phyloP scores from a whole-genome alignment of 2,113 vertebrate genomes.

The Chloroceryle aenea region DNA sequence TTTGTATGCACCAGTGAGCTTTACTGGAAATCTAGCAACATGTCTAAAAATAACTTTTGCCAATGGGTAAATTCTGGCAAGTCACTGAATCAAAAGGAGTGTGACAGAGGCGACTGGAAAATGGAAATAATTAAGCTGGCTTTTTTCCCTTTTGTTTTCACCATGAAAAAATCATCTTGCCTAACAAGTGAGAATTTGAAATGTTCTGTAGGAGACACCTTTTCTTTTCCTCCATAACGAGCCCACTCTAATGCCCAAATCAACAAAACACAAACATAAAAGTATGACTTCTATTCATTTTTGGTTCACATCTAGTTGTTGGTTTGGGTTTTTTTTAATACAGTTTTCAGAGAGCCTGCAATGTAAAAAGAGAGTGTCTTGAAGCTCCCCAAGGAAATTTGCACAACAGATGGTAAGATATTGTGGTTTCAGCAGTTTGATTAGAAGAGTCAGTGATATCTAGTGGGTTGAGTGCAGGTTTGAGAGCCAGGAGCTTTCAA shows the following conservation, averaged over 20 bases:
- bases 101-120: conserved; percentile 44
- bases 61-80: conserved; percentile 69
- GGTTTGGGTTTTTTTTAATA: neutral
- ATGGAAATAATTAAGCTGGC: conserved; percentile 67
- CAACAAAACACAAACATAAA: conserved; percentile 42
- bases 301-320: neutral
- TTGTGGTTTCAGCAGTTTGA: conserved; percentile 11
- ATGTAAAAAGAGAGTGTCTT: neutral
- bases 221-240: conserved; percentile 40
- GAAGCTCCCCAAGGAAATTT: conserved; percentile 17
- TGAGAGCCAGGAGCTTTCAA: neutral
- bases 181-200: conserved; percentile 40
- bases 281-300: neutral
- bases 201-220: conserved; percentile 1
- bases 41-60: conserved; percentile 72
- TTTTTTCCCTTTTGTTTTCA: conserved; percentile 39
- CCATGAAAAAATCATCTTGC: neutral
- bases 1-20: conserved; percentile 59
- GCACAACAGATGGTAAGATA: conserved; percentile 14
- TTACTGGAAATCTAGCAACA: conserved; percentile 60
- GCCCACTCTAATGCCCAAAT: conserved; percentile 17
- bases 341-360: neutral
- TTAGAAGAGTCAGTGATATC: neutral
- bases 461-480: neutral
- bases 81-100: conserved; percentile 70